Base-by-base conservation (phyloP, 2,113 vertebrate species). In the Vimba vimba region DNA sequence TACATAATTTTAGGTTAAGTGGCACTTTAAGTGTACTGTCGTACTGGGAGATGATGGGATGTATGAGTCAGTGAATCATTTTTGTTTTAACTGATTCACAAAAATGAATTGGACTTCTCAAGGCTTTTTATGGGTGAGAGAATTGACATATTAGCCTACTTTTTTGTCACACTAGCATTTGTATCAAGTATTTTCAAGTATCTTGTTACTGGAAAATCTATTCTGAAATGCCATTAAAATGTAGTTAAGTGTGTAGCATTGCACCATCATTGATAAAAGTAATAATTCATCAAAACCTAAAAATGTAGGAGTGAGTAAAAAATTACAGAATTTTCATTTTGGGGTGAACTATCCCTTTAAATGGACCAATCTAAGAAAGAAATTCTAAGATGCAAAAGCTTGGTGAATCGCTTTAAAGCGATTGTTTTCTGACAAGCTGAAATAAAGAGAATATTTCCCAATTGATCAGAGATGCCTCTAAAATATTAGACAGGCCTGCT, bases 361-460 rank as follows among this genome's bases (percentile, higher is more conserved):
- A 50, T 47, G 4, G 47, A 27, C 2, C 15, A 59, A 79, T 19
- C 69, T 55, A 12, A 73, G 39, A 74, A 21, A 19, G 4, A 78
- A 33, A 57, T 23, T 57, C 0, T 2, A 50, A n/a, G 11, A 25
- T 76, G 36, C 23, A 33, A 76, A 23, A 73, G 39, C 64, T 47
- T 78, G 45, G 9, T 21, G 33, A 60, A 50, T 73, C 39, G 47
- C 39, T 30, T 36, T 60, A 57, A n/a, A 83, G 43, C 59, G 19
- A n/a, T 59, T 79, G 33, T 60, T 55, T 78, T 78, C 33, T 78
- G 21, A 15, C 66, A 69, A 59, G 33, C 45, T 43, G 21, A 83
- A 71, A 78, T 71, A 69, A 39, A 57, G 6, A 33, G 50, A 7
- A 19, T 17, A 57, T 23, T 79, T 50, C 17, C 9, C 47, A 13